These are phyloP conservation scores for Pyrochroa serraticornis DNA, from an alignment of 2,888 invertebrate genomes.

Conservation along the genomic window DNA sequence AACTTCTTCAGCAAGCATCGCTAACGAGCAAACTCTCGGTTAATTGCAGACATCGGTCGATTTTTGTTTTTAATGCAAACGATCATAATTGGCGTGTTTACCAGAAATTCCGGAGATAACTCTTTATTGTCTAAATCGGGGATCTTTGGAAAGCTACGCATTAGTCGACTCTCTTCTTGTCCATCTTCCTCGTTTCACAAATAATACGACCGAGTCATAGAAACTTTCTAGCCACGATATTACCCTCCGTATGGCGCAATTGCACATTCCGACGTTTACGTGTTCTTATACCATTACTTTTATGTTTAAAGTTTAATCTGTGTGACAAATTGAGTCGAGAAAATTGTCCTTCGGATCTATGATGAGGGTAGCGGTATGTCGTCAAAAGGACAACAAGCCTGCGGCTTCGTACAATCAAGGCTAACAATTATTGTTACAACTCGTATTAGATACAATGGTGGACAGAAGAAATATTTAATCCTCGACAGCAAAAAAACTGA, in stretches of 20 bases:
- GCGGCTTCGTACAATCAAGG: no score
- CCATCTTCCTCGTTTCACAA: constrained; percentile 28
- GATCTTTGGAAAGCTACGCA: no score
- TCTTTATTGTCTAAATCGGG: no score
- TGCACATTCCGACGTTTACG: constrained; percentile 14
- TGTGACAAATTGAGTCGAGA: no score
- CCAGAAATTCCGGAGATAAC: no score
- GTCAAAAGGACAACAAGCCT: no score
- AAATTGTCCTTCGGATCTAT: no score
- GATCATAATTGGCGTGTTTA: constrained; percentile 3
- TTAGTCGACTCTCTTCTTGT: not conserved
- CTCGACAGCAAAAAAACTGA: no score
- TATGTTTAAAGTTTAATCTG: not conserved
- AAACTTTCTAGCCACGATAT: constrained; percentile 26
- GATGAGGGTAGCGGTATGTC: no score
- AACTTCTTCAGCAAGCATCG: not conserved
- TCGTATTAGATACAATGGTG: no score
- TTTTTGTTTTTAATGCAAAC: constrained; percentile 6
- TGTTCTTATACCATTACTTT: constrained; percentile 14
- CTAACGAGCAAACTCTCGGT: constrained; percentile 7
- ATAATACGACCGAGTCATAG: not conserved
- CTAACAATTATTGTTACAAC: no score
- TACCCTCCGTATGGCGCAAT: constrained; percentile 23
- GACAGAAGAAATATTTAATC: no score
- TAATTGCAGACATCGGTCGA: constrained; percentile 5